Conservation (phyloP, 2,888 invertebrate genomes). For the Cataglyphis rosenhaueri region DNA sequence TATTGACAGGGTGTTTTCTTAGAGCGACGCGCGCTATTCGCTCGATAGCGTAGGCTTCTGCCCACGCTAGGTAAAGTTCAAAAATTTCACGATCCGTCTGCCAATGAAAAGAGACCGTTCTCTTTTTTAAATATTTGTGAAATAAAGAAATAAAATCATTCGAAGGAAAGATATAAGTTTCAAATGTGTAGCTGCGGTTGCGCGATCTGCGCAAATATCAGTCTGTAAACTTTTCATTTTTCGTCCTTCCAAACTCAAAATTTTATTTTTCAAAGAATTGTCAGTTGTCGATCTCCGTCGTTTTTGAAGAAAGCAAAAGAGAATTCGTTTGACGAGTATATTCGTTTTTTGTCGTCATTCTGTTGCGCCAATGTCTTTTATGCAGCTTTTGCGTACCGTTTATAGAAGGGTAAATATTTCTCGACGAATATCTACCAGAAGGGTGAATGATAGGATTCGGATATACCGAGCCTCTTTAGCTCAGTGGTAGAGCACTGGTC, state of each 20-base stretch:
- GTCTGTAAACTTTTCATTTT: not conserved
- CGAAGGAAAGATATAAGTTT: not conserved
- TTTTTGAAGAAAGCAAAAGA: not conserved
- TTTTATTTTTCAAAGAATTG: not conserved
- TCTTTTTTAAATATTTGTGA: not conserved
- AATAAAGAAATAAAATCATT: not conserved
- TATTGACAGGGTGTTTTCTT: constrained; percentile 34
- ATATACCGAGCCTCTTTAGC: constrained; percentile 89
- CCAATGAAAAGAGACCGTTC: not conserved
- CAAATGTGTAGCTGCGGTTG: not conserved
- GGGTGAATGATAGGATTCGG: not conserved
- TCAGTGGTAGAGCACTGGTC: constrained; percentile 94
- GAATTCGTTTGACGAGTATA: not conserved
- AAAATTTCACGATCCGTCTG: not conserved
- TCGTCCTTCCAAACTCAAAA: not conserved
- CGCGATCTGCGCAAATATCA: not conserved
- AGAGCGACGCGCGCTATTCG: not conserved
- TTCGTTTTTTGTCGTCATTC: not conserved
- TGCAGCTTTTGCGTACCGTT: not conserved
- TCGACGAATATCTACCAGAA: not conserved
- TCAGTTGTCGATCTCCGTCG: not conserved
- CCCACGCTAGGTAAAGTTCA: not conserved
- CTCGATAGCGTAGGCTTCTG: not conserved
- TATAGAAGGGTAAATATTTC: not conserved
- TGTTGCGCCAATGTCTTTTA: not conserved